Evolutionary conservation across 2,797 vertebrate species (phyloP).

Genomic region (Hirundo rustica): DNA sequence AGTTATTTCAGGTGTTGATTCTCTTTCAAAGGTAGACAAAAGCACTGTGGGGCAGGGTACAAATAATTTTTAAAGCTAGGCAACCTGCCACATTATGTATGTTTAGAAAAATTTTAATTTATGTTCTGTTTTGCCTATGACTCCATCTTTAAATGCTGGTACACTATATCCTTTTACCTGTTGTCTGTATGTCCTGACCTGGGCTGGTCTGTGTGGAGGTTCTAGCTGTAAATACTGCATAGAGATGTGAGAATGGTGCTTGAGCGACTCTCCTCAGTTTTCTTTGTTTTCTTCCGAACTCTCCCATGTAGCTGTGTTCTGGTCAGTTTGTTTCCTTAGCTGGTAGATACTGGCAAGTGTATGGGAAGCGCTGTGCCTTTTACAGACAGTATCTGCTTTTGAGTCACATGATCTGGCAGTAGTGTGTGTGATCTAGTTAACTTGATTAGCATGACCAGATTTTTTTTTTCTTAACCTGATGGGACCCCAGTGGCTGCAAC

Average conservation of each 20-base stretch:
- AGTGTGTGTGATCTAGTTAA: not conserved
- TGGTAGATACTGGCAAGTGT: not conserved
- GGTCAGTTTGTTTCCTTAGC: not conserved
- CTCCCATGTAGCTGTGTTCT: not conserved
- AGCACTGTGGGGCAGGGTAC: accelerated
- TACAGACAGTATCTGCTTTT: not conserved
- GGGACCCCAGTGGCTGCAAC: not conserved
- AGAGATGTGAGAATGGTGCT: not conserved
- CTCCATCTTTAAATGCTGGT: not conserved
- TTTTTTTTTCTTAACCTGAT: not conserved
- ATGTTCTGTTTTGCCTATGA: not conserved
- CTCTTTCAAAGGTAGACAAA: not conserved
- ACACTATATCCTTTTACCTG: not conserved
- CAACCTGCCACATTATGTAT: not conserved
- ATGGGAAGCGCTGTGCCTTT: not conserved
- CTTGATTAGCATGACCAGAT: not conserved
- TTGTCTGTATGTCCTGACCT: not conserved
- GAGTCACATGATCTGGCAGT: not conserved
- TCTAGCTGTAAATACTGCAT: not conserved
- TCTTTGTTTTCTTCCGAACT: not conserved
- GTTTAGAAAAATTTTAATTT: not conserved
- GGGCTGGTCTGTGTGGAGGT: not conserved
- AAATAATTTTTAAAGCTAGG: not conserved
- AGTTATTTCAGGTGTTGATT: not conserved
- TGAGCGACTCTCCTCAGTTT: not conserved